Conservation (phyloP, 2,888 invertebrate genomes). For the Drosophila hamatofila region DNA sequence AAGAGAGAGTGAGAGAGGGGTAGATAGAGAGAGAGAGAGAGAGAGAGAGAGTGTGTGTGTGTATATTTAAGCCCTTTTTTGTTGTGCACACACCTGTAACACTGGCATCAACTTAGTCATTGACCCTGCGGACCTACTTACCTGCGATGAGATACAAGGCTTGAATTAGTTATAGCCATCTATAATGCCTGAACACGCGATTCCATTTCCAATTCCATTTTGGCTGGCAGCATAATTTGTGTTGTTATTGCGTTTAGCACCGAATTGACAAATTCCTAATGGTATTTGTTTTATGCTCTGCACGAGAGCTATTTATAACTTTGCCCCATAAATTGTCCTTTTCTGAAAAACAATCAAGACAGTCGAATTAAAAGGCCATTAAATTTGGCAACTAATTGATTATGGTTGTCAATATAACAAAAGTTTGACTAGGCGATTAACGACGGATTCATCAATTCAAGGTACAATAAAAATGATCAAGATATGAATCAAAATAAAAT, state of each 20-base stretch:
- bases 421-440: not conserved
- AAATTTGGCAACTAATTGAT: not conserved
- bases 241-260: conserved; percentile 34
- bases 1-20: too few species aligned
- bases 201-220: conserved; percentile 12
- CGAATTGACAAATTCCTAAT: conserved; percentile 21
- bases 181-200: conserved; percentile 44
- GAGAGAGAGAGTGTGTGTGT: not conserved
- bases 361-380: not conserved
- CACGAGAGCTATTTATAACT: conserved; percentile 19
- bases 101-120: conserved; percentile 54
- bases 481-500: not conserved
- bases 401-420: not conserved
- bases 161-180: conserved; percentile 29
- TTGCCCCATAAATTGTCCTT: not conserved
- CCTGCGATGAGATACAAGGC: conserved; percentile 15
- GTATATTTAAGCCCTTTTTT: conserved; percentile 7
- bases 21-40: not conserved
- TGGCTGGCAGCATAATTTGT: conserved; percentile 42
- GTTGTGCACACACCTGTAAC: conserved; percentile 53
- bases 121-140: conserved; percentile 65
- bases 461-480: not conserved
- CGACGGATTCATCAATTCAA: not conserved
- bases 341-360: not conserved
- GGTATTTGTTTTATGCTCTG: conserved; percentile 23